These are phyloP conservation scores for Corythoichthys intestinalis DNA, from an alignment of 2,113 vertebrate species.

Conservation along the genomic window DNA sequence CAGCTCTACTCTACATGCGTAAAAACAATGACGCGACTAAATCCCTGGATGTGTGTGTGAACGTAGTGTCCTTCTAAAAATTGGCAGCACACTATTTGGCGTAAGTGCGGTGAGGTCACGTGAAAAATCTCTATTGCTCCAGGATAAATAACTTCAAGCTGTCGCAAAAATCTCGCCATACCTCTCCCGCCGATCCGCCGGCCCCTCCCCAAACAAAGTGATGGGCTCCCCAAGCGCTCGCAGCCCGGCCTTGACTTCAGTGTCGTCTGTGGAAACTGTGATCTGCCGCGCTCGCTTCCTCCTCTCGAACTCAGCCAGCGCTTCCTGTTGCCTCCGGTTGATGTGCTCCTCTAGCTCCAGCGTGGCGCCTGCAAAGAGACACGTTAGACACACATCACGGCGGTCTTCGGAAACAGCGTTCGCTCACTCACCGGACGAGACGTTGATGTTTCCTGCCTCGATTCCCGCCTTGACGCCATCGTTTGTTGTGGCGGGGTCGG, in stretches of 20 bases:
- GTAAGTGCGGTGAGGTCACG: no score
- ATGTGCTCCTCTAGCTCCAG: slow-evolving; percentile 92
- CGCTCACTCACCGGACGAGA: slow-evolving; percentile 78
- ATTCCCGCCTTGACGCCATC: slow-evolving; percentile 86
- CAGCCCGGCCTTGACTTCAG: slow-evolving; percentile 91
- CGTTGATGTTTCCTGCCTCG: slow-evolving; percentile 92
- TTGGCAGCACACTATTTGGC: no score
- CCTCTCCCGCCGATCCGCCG: slow-evolving; percentile 93
- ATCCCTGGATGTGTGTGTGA: no score
- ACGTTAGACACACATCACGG: neutral
- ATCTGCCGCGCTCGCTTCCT: slow-evolving; percentile 90
- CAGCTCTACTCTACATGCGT: no score
- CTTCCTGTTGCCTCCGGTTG: slow-evolving; percentile 89
- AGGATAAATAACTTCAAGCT: no score
- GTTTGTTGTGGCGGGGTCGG: slow-evolving; percentile 58
- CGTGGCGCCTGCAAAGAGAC: slow-evolving; percentile 77
- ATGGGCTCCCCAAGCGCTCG: slow-evolving; percentile 90
- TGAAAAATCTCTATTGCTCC: no score
- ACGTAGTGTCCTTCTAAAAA: no score
- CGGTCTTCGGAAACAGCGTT: neutral
- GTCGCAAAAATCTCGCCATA: slow-evolving; percentile 31
- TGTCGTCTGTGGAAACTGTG: slow-evolving; percentile 93
- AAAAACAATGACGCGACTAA: no score
- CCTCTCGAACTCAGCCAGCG: slow-evolving; percentile 91
- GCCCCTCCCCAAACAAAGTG: slow-evolving; percentile 92